Percentiles rank a stretch among this genome's conserved stretches.
phyloP scores from a whole-genome alignment of 1,140 invertebrate species.

The Nymphalis io region DNA sequence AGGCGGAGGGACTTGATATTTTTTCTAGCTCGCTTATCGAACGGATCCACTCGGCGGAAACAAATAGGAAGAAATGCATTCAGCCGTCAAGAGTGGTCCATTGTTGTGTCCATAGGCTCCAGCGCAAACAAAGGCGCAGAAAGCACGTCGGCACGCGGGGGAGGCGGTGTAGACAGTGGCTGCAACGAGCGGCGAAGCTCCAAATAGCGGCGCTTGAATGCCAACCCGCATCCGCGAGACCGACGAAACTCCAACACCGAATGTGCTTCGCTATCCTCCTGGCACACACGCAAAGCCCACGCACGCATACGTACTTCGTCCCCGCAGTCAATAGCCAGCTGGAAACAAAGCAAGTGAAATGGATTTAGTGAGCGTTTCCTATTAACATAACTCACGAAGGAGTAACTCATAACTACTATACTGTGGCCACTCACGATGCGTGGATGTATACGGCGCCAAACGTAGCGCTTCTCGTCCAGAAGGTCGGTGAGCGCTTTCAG shows the following conservation, averaged over 20 bases:
- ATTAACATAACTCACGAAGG: background rate
- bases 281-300: constrained; percentile 42
- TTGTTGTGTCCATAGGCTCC: constrained; percentile 13
- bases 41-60: background rate
- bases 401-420: background rate
- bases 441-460: constrained; percentile 39
- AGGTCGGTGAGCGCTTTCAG: constrained; percentile 42
- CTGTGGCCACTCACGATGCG: constrained; percentile 27
- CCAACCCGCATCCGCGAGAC: constrained; percentile 96
- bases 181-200: constrained; percentile 80
- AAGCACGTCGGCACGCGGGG: constrained; percentile 19
- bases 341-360: background rate
- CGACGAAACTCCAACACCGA: constrained; percentile 92
- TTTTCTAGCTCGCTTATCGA: background rate
- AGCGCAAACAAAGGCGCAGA: constrained; percentile 22
- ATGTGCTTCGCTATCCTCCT: constrained; percentile 39
- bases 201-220: constrained; percentile 96
- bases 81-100: background rate
- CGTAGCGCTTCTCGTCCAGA: constrained; percentile 32
- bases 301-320: constrained; percentile 50
- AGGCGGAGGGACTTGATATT: background rate
- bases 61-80: background rate
- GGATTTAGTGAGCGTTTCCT: background rate
- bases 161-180: constrained; percentile 15
- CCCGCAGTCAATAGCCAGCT: constrained; percentile 45